phyloP scores from a whole-genome alignment of 2,797 vertebrate genomes.

The Acanthurus leucopareius region DNA sequence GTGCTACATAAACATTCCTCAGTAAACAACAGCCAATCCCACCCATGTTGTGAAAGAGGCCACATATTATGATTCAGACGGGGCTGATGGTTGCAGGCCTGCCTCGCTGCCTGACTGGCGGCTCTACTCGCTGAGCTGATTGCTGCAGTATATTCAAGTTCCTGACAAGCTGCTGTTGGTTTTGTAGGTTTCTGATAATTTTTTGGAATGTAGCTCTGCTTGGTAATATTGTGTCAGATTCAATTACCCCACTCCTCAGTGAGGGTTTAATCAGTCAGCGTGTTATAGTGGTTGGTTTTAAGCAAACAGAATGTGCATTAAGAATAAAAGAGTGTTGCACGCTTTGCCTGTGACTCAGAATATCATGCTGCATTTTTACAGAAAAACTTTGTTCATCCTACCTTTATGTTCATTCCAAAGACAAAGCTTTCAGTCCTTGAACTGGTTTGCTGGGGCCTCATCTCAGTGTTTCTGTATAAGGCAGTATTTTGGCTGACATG shows the following conservation, averaged over 20 bases:
- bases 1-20: conserved; percentile 80
- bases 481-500: conserved; percentile 80
- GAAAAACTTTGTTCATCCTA: conserved; percentile 7
- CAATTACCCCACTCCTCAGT: not conserved
- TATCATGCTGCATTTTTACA: conserved; percentile 11
- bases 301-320: conserved; percentile 5
- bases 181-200: conserved; percentile 25
- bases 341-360: not conserved
- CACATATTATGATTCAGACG: conserved; percentile 70
- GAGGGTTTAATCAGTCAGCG: not conserved
- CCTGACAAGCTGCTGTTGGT: conserved; percentile 24
- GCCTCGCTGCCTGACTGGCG: conserved; percentile 44
- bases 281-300: not conserved
- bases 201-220: conserved; percentile 21
- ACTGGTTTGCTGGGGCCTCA: conserved; percentile 63
- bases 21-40: conserved; percentile 79
- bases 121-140: conserved; percentile 32
- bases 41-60: conserved; percentile 81
- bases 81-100: conserved; percentile 57
- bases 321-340: not conserved
- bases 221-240: conserved; percentile 1
- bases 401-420: conserved; percentile 51
- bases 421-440: conserved; percentile 68
- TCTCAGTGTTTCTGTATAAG: conserved; percentile 78
- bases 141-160: conserved; percentile 26